phyloP scores from a whole-genome alignment of 2,888 invertebrate genomes.

The Zelleria hepariella region DNA sequence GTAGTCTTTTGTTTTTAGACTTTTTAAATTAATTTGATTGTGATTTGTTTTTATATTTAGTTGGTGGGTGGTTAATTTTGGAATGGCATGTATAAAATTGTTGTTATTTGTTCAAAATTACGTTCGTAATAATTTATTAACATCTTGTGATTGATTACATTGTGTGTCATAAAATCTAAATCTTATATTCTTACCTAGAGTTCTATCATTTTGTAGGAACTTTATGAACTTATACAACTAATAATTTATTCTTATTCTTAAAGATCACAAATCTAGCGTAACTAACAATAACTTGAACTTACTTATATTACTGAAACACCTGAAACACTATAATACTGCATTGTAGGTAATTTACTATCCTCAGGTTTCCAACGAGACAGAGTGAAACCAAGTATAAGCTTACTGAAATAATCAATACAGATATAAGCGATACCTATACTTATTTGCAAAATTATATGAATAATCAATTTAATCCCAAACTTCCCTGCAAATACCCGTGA shows the following conservation, averaged over 20 bases:
- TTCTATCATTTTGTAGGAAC: background rate
- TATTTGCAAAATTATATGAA: no score
- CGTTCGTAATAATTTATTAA: background rate
- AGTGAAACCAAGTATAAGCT: no score
- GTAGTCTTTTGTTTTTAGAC: no score
- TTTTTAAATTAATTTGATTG: background rate
- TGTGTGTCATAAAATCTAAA: background rate
- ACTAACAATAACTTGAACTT: background rate
- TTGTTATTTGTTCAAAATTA: background rate
- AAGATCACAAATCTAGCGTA: background rate
- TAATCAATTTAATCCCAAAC: slow-evolving; percentile 49
- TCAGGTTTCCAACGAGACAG: no score
- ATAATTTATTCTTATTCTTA: no score
- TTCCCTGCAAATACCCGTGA: slow-evolving; percentile 50
- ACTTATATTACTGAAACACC: background rate
- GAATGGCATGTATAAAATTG: background rate
- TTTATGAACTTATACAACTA: background rate
- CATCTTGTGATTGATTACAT: background rate
- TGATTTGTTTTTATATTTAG: background rate
- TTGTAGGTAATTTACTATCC: no score
- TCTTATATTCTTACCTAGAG: background rate
- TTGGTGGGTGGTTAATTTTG: background rate
- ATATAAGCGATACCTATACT: no score
- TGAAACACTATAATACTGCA: background rate
- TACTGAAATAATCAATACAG: no score